Base-by-base conservation (phyloP, 2,888 invertebrate species). In the Drosophila macrospina region DNA sequence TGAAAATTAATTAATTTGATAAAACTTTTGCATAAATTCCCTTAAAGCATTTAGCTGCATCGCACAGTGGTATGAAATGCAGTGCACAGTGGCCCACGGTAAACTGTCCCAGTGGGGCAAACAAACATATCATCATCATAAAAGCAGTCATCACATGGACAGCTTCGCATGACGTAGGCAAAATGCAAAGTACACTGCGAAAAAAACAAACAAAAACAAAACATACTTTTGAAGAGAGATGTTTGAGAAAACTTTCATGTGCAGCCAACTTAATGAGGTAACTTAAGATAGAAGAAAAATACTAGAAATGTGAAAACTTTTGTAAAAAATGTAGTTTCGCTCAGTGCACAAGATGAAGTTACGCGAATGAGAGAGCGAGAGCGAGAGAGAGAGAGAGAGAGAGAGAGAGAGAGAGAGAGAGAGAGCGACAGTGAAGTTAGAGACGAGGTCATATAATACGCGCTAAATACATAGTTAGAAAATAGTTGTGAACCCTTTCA, bases 401-500 rank as follows among this genome's bases (percentile, higher is more conserved):
- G 16, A 34, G 41, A 39, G 26, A n/a, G 4, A 24, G 39, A 41
- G 48, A 41, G 30, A 30, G 11, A 8, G 26, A 6, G 47, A 30
- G 5, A 16, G 6, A 28, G 5, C 24, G 15, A 16, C 26, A 8
- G 30, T 7, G 37, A 13, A 36, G 5, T 7, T 24, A 48, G 36
- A 42, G 32, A 54, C 41, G 32, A 56, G 62, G 67, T 72, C 63
- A 68, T 62, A 82, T 79, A 86, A 84, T 85, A 79, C 72, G 70
- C 84, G 88, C 87, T 85, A 86, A 85, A 85, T 88, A 86, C 89
- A 85, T 88, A 85, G 89, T 85, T 85, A 72, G 78, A 79, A 86
- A 85, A 88, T 85, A 85, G 89, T 88, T 85, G 77, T 84, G 88
- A 86, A 79, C 89, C 89, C 89, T 88, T 88, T 83, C 83, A 83